Conservation (phyloP, 1,140 invertebrate species). For the Zophobas atratus region DNA sequence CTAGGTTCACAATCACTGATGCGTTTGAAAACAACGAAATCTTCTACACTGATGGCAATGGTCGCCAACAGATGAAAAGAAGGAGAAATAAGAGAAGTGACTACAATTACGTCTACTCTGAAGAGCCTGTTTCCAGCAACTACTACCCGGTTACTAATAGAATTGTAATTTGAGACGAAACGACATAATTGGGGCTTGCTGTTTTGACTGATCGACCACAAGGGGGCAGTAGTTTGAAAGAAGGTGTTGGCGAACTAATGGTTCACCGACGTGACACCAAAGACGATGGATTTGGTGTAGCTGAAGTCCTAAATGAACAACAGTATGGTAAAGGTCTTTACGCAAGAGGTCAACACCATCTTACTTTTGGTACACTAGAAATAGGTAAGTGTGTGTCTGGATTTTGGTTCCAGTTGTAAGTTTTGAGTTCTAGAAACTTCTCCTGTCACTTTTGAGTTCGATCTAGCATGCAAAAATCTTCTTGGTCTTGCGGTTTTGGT, state of each 20-base stretch:
- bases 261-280: conserved; percentile 87
- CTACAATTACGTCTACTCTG: conserved; percentile 76
- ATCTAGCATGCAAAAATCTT: conserved; percentile 51
- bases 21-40: conserved; percentile 73
- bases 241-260: conserved; percentile 72
- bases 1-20: conserved; percentile 75
- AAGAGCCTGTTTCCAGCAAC: conserved; percentile 85
- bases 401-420: not conserved
- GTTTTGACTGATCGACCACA: conserved; percentile 38
- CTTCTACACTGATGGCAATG: conserved; percentile 97
- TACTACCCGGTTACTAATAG: conserved; percentile 94
- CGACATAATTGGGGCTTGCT: conserved; percentile 66
- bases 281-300: conserved; percentile 94
- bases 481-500: conserved; percentile 50
- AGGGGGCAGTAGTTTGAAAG: conserved; percentile 39
- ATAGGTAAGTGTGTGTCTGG: not conserved
- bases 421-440: not conserved
- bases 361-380: conserved; percentile 57
- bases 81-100: conserved; percentile 65
- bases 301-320: conserved; percentile 91
- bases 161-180: conserved; percentile 78
- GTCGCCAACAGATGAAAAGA: conserved; percentile 87
- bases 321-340: conserved; percentile 83
- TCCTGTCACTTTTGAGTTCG: conserved; percentile 16
- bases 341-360: conserved; percentile 81